Conservation (phyloP, 1,140 invertebrate genomes). For the Radopholus similis region DNA sequence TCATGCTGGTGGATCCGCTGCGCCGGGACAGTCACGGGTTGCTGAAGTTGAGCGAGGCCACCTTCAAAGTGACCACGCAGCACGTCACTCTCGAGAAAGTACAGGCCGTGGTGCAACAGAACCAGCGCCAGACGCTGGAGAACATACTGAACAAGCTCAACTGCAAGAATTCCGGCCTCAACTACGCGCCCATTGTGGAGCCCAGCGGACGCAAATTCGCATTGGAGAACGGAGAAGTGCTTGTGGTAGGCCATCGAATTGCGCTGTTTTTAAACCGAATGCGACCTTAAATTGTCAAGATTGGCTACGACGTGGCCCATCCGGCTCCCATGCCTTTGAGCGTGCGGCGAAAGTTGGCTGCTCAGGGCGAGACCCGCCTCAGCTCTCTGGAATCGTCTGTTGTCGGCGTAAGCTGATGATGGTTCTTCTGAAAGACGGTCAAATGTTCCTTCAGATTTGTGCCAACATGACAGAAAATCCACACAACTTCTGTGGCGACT, state of each 20-base stretch:
- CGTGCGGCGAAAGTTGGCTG: not conserved
- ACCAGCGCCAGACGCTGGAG: conserved; percentile 9
- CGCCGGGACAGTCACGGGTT: conserved; percentile 3
- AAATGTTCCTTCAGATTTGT: conserved; percentile 27
- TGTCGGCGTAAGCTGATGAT: conserved; percentile 18
- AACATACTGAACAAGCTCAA: conserved; percentile 19
- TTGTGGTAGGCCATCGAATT: conserved; percentile 11
- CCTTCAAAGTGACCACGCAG: conserved; percentile 7
- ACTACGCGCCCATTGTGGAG: conserved; percentile 8
- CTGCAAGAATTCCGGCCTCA: conserved; percentile 10
- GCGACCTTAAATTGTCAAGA: not conserved
- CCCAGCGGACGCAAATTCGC: not conserved
- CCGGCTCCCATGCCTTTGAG: not conserved
- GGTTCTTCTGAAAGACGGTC: not conserved
- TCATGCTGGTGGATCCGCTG: conserved; percentile 6
- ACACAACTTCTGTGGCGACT: conserved; percentile 19
- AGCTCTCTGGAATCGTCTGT: conserved; percentile 17
- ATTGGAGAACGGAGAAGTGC: conserved; percentile 3
- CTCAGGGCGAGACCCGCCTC: not conserved
- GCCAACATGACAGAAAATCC: conserved; percentile 18
- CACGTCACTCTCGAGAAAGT: conserved; percentile 14
- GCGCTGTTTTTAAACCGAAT: not conserved
- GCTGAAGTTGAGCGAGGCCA: conserved; percentile 8
- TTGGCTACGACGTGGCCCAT: conserved; percentile 1
- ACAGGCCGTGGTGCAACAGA: conserved; percentile 5